phyloP scores from a whole-genome alignment of 2,113 vertebrate genomes.

The Pygoscelis adeliae region DNA sequence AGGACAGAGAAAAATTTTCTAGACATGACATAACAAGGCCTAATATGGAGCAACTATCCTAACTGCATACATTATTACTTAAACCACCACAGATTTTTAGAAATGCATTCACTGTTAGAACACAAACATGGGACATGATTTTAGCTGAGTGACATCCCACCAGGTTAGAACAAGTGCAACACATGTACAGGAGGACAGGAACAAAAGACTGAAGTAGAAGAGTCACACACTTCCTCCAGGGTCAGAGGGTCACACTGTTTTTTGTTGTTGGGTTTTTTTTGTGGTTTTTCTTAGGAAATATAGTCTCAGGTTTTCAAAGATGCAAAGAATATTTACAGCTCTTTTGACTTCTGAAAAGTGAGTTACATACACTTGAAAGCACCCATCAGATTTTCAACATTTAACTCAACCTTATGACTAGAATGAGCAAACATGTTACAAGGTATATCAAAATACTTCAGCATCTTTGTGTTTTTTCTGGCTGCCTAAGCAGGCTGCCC shows the following conservation, averaged over 20 bases:
- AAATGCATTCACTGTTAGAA: neutral
- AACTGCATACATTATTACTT: neutral
- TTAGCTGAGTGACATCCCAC: neutral
- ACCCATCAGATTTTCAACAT: neutral
- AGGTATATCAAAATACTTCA: neutral
- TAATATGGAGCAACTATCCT: neutral
- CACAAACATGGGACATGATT: neutral
- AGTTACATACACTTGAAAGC: neutral
- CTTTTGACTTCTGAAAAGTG: neutral
- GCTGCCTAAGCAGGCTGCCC: neutral
- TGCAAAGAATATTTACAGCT: neutral
- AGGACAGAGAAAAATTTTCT: neutral
- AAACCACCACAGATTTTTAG: neutral
- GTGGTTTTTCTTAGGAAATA: neutral
- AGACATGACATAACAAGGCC: neutral
- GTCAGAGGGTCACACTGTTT: neutral
- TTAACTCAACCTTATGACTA: neutral
- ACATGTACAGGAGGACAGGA: neutral
- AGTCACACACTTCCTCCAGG: neutral
- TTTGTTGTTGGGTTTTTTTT: neutral
- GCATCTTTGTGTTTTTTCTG: neutral
- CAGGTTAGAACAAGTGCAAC: neutral
- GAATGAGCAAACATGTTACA: neutral
- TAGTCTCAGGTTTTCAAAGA: neutral
- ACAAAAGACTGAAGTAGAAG: neutral